Percentiles rank a stretch among this genome's conserved stretches.
Conservation (phyloP, 2,113 vertebrate species). For the Leptosomus discolor region DNA sequence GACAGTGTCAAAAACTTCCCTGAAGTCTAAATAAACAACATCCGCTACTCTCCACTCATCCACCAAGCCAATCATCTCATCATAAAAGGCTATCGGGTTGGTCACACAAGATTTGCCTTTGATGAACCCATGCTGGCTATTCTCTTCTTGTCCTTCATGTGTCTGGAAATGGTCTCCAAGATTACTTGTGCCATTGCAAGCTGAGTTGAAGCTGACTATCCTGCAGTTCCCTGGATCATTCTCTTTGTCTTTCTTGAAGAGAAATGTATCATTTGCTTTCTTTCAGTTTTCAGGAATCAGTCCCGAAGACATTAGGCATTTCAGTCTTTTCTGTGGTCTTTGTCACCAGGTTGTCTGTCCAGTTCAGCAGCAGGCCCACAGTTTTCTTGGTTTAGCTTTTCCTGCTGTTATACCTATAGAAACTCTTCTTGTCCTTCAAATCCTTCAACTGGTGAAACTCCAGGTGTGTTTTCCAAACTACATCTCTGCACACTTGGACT, state of each 20-base stretch:
- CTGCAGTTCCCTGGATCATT: neutral
- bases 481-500: neutral
- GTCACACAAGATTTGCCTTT: neutral
- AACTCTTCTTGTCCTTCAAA: neutral
- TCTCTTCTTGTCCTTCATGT: neutral
- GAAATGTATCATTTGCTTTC: neutral
- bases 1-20: neutral
- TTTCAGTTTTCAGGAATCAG: neutral
- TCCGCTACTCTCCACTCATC: neutral
- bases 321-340: neutral
- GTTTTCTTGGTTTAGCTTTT: neutral
- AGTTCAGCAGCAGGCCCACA: neutral
- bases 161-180: neutral
- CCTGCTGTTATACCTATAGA: neutral
- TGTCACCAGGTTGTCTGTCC: neutral
- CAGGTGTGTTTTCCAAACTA: neutral
- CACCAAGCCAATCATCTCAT: neutral
- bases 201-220: rapidly evolving
- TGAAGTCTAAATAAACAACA: neutral
- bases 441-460: neutral
- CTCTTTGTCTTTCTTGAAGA: neutral
- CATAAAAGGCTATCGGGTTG: neutral
- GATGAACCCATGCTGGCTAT: neutral
- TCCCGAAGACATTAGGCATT: neutral
- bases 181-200: neutral